phyloP scores from a whole-genome alignment of 2,888 invertebrate species.

The Chaetoderma sp. region DNA sequence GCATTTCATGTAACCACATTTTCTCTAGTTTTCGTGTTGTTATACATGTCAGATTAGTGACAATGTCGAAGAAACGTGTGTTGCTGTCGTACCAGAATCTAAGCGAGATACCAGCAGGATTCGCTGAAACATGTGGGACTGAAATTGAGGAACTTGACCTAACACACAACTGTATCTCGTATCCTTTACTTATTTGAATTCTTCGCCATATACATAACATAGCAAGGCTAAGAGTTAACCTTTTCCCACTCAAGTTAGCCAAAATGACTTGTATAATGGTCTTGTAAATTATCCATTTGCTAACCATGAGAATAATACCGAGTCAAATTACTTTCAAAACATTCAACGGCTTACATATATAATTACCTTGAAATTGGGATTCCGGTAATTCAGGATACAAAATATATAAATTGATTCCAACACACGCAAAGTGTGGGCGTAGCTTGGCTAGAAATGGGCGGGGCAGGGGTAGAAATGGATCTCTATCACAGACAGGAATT shows the following conservation, averaged over 20 bases:
- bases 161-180: conserved; percentile 54
- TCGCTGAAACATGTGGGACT: conserved; percentile 40
- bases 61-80: not conserved
- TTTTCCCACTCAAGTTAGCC: not conserved
- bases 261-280: not conserved
- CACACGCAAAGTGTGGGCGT: no score
- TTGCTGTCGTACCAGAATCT: conserved; percentile 50
- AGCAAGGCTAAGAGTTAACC: not conserved
- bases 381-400: no score
- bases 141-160: conserved; percentile 57
- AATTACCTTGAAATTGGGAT: no score
- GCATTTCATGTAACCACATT: no score
- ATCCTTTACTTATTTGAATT: conserved; percentile 42
- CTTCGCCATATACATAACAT: not conserved
- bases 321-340: not conserved
- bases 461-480: no score
- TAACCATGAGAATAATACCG: not conserved
- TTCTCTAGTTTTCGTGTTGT: no score
- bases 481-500: no score
- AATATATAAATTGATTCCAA: no score
- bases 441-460: no score
- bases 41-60: no score
- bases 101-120: conserved; percentile 47
- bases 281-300: not conserved
- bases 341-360: no score